A percentile compares a stretch with the other conserved stretches of the same genome.
phyloP scores from a whole-genome alignment of 2,113 vertebrate genomes.

The Nothocercus julius region DNA sequence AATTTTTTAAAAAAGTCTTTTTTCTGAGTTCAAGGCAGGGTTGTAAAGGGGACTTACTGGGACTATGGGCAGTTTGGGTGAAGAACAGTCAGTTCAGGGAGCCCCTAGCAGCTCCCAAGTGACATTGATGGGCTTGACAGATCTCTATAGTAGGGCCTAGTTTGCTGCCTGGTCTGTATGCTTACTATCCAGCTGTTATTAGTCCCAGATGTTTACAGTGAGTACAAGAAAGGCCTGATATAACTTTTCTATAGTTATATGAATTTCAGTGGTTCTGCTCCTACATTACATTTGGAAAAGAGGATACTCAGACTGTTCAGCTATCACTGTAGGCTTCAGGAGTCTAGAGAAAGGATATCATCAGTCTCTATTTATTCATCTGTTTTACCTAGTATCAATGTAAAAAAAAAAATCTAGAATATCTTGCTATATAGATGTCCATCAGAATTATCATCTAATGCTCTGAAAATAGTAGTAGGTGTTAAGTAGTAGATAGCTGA shows the following conservation, averaged over 20 bases:
- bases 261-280: not conserved
- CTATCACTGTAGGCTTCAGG: not conserved
- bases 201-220: not conserved
- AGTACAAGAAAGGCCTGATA: not conserved
- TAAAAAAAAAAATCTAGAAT: not conserved
- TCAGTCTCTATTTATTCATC: not conserved
- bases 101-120: not conserved
- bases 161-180: not conserved
- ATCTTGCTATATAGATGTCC: not conserved
- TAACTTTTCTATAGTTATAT: not conserved
- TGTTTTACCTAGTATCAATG: not conserved
- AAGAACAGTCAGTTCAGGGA: not conserved
- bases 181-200: not conserved
- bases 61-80: not conserved
- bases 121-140: not conserved
- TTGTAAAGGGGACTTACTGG: fast-evolving
- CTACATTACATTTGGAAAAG: not conserved
- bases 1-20: not conserved
- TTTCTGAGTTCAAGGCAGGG: not conserved
- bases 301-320: not conserved
- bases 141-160: not conserved
- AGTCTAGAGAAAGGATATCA: not conserved
- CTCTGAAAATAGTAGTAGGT: not conserved
- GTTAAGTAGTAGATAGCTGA: not conserved
- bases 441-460: not conserved